Evolutionary conservation across 2,888 invertebrate genomes (phyloP).

Genomic region (Sipha maydis): DNA sequence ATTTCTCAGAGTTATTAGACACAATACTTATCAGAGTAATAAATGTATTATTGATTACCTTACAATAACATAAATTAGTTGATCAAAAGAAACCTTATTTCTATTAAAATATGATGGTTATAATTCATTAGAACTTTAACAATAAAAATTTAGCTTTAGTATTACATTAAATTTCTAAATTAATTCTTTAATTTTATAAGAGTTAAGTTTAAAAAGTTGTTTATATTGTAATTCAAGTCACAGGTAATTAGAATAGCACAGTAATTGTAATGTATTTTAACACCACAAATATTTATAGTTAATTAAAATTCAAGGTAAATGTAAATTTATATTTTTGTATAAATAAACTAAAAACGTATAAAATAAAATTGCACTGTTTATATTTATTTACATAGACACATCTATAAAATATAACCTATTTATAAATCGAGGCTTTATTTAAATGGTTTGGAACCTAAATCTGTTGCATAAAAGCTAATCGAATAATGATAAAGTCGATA

Average conservation of each 20-base stretch:
- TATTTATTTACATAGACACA: too few species aligned
- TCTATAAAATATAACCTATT: too few species aligned
- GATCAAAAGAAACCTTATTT: neutral
- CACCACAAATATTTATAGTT: neutral
- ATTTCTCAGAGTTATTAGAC: neutral
- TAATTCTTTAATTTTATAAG: neutral
- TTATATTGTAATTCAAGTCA: neutral
- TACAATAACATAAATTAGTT: constrained; percentile 7
- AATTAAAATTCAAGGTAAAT: too few species aligned
- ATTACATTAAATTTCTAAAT: neutral
- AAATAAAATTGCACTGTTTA: too few species aligned
- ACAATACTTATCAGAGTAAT: neutral
- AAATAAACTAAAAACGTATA: too few species aligned
- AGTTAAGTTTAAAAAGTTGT: neutral
- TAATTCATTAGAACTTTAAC: neutral
- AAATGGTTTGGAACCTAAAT: too few species aligned
- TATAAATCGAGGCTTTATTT: too few species aligned
- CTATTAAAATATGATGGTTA: neutral
- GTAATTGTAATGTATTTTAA: neutral
- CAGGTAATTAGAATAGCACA: neutral
- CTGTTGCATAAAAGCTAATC: too few species aligned
- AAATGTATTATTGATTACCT: neutral
- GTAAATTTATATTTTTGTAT: too few species aligned
- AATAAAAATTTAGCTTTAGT: neutral
- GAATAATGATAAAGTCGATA: too few species aligned